Conservation (phyloP, 2,797 vertebrate species). For the Clarias pachynema region DNA sequence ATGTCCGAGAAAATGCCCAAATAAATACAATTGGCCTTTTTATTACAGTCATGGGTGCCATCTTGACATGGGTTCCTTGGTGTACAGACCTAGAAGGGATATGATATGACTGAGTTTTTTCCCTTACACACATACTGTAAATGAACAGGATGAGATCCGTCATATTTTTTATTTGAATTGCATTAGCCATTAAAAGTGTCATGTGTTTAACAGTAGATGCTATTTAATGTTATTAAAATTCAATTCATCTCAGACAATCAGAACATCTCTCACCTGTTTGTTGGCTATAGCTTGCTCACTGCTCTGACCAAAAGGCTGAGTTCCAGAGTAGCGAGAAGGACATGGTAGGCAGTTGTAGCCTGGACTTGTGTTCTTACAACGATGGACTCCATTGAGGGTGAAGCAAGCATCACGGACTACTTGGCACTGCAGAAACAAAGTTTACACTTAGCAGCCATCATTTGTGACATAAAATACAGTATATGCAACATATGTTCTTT, state of each 20-base stretch:
- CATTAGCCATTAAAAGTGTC: not conserved
- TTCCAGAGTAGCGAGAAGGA: slow-evolving; percentile 87
- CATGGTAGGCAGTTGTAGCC: slow-evolving; percentile 97
- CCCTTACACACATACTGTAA: not conserved
- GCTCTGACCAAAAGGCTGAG: slow-evolving; percentile 89
- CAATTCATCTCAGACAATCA: not conserved
- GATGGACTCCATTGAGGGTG: slow-evolving; percentile 84
- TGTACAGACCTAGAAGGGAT: slow-evolving; percentile 83
- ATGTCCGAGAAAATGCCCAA: slow-evolving; percentile 92
- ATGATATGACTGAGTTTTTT: slow-evolving; percentile 47
- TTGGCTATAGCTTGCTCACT: slow-evolving; percentile 87
- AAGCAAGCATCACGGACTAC: slow-evolving; percentile 93
- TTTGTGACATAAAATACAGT: not conserved
- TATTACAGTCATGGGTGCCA: slow-evolving; percentile 93
- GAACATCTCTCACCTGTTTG: slow-evolving; percentile 84
- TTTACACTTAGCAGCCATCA: slow-evolving; percentile 14
- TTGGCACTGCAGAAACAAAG: slow-evolving; percentile 77
- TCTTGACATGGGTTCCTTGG: slow-evolving; percentile 94
- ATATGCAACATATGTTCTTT: not conserved
- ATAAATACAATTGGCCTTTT: slow-evolving; percentile 96
- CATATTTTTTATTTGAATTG: not conserved
- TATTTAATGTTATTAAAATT: not conserved
- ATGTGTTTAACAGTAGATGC: not conserved
- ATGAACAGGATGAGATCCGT: not conserved
- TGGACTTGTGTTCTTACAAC: slow-evolving; percentile 92